Percentiles rank a stretch among this genome's conserved stretches.
Conservation (phyloP, 2,888 invertebrate species). For the Carpatolechia fugitivella region DNA sequence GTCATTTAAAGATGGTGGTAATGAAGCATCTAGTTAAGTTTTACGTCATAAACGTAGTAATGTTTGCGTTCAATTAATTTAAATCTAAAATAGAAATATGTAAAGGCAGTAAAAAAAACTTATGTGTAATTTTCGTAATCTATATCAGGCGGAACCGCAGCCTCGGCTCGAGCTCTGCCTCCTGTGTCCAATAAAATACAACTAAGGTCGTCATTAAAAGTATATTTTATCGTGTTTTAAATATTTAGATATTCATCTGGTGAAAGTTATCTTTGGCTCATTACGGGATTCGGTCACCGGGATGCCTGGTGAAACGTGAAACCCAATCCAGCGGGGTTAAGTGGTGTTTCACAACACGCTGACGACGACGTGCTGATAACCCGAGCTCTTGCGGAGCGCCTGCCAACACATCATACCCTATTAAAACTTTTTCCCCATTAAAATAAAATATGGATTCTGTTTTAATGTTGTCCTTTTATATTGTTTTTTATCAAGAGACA, state of each 20-base stretch:
- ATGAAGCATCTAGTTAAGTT: constrained; percentile 32
- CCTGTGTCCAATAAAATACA: constrained; percentile 57
- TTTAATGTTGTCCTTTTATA: no score
- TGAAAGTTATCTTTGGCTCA: constrained; percentile 71
- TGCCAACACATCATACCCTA: constrained; percentile 4
- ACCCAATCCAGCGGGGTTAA: constrained; percentile 43
- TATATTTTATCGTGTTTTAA: constrained; percentile 76
- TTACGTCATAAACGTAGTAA: constrained; percentile 50
- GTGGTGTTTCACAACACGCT: background rate
- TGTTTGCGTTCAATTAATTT: constrained; percentile 74
- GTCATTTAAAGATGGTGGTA: constrained; percentile 39
- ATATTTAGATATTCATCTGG: constrained; percentile 75
- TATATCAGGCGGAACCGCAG: constrained; percentile 52
- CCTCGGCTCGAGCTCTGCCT: constrained; percentile 39
- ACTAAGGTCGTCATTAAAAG: constrained; percentile 69
- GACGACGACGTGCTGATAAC: background rate
- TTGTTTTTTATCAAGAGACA: no score
- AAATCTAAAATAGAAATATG: constrained; percentile 61
- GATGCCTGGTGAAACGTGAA: constrained; percentile 59
- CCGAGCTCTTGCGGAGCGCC: no score
- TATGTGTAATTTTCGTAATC: constrained; percentile 65
- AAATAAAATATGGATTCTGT: no score
- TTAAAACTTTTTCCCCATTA: constrained; percentile 19
- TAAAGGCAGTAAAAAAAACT: constrained; percentile 57
- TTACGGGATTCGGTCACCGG: constrained; percentile 38